A percentile compares a stretch with the other conserved stretches of the same genome.
These are phyloP conservation scores for Florisuga fusca DNA, from an alignment of 2,797 vertebrate species.

Conservation along the genomic window DNA sequence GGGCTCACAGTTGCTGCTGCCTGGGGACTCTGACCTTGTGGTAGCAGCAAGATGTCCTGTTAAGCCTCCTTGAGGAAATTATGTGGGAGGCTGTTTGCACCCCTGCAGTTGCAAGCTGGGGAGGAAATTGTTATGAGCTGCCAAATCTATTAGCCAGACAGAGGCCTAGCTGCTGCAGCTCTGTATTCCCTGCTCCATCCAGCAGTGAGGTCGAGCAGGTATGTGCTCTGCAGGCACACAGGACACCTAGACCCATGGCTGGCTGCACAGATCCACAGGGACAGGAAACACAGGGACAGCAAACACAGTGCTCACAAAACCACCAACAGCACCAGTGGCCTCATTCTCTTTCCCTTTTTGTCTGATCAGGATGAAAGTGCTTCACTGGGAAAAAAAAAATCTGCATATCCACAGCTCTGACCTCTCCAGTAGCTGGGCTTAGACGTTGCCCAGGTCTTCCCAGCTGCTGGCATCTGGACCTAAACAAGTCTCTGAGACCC, in stretches of 20 bases:
- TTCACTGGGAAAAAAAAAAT: background rate
- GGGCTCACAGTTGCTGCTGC: background rate
- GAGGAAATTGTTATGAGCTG: background rate
- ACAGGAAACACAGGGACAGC: background rate
- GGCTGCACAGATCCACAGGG: background rate
- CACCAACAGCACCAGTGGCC: background rate
- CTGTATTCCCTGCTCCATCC: accelerated
- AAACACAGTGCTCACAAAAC: background rate
- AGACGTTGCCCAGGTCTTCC: background rate
- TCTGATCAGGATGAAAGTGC: background rate
- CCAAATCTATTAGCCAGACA: background rate
- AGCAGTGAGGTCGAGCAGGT: background rate
- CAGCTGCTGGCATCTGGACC: background rate
- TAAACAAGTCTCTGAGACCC: background rate
- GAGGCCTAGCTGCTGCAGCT: background rate
- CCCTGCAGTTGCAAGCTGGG: background rate
- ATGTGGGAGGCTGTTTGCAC: background rate
- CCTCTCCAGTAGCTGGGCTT: background rate
- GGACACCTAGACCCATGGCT: accelerated
- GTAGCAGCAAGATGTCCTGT: background rate
- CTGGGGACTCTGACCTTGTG: background rate
- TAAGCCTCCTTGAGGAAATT: background rate
- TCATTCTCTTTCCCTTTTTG: too few species aligned
- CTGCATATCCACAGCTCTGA: too few species aligned
- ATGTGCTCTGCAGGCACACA: background rate